Conservation (phyloP, 2,797 vertebrate genomes). For the Mormyrops attenuatus region DNA sequence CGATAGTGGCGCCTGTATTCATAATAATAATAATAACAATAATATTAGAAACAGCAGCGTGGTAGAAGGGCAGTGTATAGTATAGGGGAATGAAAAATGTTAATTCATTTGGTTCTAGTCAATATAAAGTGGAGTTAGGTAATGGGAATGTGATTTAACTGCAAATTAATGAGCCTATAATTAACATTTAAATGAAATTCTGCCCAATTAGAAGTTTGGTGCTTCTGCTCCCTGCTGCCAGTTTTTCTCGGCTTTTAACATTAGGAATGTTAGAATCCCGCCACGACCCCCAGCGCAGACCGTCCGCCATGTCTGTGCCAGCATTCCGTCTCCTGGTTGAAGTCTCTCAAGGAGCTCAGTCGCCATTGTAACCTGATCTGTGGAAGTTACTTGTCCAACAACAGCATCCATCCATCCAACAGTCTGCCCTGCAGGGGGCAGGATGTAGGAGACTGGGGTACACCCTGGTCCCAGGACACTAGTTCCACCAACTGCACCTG, state of each 20-base stretch:
- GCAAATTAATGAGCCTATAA: slow-evolving; percentile 8
- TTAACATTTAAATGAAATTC: slow-evolving; percentile 11
- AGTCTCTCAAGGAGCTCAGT: background rate
- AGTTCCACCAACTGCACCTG: background rate
- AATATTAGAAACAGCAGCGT: background rate
- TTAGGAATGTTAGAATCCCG: background rate
- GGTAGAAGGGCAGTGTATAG: background rate
- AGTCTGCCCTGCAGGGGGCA: background rate
- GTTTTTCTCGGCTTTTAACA: background rate
- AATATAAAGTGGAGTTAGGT: background rate
- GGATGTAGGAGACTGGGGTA: background rate
- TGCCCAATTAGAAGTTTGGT: background rate
- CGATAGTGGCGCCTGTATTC: too few species aligned
- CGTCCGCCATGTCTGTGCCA: background rate
- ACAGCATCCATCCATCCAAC: background rate
- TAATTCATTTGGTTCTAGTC: background rate
- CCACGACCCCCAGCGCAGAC: background rate
- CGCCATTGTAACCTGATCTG: background rate
- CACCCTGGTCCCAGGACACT: background rate
- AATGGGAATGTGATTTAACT: slow-evolving; percentile 1
- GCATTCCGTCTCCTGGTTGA: background rate
- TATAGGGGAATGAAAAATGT: background rate
- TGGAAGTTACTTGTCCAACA: background rate
- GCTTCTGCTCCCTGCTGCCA: background rate
- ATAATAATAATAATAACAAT: background rate